phyloP scores from a whole-genome alignment of 2,888 invertebrate genomes.

The Mechanitis mazaeus region DNA sequence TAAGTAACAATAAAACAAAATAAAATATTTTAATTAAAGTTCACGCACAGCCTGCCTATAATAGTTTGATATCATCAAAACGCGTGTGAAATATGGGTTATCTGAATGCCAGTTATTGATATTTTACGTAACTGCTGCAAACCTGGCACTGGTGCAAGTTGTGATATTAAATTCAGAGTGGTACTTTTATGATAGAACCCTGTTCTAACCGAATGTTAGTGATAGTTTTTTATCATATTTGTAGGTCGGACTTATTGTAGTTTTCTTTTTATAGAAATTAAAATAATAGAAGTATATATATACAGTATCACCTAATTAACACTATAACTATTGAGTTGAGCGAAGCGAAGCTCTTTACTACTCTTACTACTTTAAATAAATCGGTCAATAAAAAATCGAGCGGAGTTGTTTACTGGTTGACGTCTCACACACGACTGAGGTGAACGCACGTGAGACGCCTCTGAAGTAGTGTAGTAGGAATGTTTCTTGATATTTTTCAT shows the following conservation, averaged over 20 bases:
- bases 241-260: background rate
- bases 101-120: conserved; percentile 26
- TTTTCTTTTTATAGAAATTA: background rate
- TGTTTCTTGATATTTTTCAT: too few species aligned
- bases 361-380: too few species aligned
- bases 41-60: conserved; percentile 16
- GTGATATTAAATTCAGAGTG: conserved; percentile 27
- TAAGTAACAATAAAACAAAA: background rate
- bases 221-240: conserved; percentile 8
- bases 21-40: conserved; percentile 10
- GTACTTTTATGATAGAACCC: conserved; percentile 16
- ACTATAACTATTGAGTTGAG: too few species aligned
- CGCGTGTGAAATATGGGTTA: conserved; percentile 20
- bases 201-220: conserved; percentile 5
- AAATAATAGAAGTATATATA: background rate
- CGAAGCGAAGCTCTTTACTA: too few species aligned
- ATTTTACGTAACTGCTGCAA: conserved; percentile 24
- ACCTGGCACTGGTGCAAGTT: conserved; percentile 26
- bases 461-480: too few species aligned
- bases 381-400: too few species aligned
- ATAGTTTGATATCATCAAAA: conserved; percentile 12
- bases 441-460: too few species aligned
- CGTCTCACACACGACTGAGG: too few species aligned
- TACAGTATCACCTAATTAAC: too few species aligned
- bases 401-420: too few species aligned